These are phyloP conservation scores for Masticophis lateralis DNA, from an alignment of 2,797 vertebrate genomes.

Conservation along the genomic window DNA sequence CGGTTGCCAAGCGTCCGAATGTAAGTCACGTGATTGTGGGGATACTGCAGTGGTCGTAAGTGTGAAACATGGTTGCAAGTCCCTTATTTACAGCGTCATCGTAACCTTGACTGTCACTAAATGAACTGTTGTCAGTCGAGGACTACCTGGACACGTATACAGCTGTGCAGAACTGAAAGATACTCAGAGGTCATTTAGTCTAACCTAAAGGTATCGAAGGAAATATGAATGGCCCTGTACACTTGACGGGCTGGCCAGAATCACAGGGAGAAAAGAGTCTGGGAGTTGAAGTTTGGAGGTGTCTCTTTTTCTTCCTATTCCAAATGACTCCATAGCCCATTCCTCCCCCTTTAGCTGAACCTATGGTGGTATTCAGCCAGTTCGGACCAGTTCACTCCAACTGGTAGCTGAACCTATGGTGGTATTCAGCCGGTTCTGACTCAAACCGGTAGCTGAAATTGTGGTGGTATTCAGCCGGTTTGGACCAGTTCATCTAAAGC, in stretches of 20 bases:
- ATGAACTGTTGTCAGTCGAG: not conserved
- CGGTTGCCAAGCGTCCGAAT: too few species aligned
- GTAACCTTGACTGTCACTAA: not conserved
- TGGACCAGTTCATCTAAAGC: rapidly evolving
- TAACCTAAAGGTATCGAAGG: not conserved
- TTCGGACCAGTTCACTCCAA: too few species aligned
- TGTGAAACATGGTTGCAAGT: too few species aligned
- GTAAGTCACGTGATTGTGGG: too few species aligned
- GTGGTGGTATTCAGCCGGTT: too few species aligned
- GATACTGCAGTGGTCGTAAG: too few species aligned
- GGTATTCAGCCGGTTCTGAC: too few species aligned
- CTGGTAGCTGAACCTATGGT: too few species aligned
- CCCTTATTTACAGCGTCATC: too few species aligned
- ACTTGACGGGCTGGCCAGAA: not conserved
- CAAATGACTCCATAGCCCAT: not conserved
- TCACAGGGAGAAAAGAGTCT: too few species aligned
- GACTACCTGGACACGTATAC: not conserved
- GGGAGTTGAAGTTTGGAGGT: too few species aligned
- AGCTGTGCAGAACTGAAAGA: not conserved
- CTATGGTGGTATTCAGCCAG: rapidly evolving
- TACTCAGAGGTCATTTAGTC: not conserved
- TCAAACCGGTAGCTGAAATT: too few species aligned
- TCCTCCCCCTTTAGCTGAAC: not conserved
- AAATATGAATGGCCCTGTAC: not conserved
- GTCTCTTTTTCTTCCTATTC: not conserved